Evolutionary conservation across 2,113 vertebrate species (phyloP).

Genomic region (Melanotaenia duboulayi): DNA sequence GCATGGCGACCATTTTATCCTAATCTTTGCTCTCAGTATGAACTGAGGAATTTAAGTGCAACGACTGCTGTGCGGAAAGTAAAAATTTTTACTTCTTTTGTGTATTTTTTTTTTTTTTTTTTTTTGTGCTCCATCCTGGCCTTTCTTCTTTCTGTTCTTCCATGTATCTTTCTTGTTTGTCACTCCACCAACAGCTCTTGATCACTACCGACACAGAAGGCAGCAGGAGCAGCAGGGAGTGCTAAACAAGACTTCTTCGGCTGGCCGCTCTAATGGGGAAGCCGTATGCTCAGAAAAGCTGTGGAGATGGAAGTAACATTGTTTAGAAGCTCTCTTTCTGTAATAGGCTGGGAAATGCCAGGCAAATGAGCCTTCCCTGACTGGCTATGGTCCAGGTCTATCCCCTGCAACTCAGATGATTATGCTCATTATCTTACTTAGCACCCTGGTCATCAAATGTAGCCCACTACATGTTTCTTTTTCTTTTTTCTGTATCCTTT

Average conservation of each 20-base stretch:
- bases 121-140: slow-evolving; percentile 3
- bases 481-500: slow-evolving; percentile 14
- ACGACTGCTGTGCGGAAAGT: slow-evolving; percentile 24
- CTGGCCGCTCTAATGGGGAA: slow-evolving; percentile 47
- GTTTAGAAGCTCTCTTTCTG: slow-evolving; percentile 15
- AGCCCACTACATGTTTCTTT: slow-evolving; percentile 28
- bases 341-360: slow-evolving; percentile 58
- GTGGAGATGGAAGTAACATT: not conserved
- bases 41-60: slow-evolving; percentile 10
- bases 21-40: slow-evolving; percentile 25
- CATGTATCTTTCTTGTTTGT: slow-evolving; percentile 33
- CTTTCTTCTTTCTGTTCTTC: not conserved
- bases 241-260: slow-evolving; percentile 26
- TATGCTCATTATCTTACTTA: slow-evolving; percentile 72
- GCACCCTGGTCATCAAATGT: slow-evolving; percentile 55
- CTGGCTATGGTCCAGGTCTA: slow-evolving; percentile 49
- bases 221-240: slow-evolving; percentile 24
- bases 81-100: slow-evolving; percentile 16
- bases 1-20: slow-evolving; percentile 10
- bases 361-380: slow-evolving; percentile 46
- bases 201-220: slow-evolving; percentile 28
- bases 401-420: slow-evolving; percentile 48
- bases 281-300: slow-evolving; percentile 8
- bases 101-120: not conserved
- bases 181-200: slow-evolving; percentile 44